Base-by-base conservation (phyloP, 2,888 invertebrate genomes). In the Endomychus coccineus region DNA sequence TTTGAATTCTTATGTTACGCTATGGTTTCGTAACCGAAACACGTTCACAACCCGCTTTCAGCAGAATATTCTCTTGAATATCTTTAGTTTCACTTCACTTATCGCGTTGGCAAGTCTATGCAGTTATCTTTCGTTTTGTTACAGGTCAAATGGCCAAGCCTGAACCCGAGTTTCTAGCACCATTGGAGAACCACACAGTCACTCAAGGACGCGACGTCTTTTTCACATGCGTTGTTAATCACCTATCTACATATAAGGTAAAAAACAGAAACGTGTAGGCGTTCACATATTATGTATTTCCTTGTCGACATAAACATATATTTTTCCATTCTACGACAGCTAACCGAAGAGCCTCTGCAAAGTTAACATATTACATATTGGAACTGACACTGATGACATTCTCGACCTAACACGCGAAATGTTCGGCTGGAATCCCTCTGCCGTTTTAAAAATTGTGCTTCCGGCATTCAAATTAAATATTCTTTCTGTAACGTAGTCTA, bases 181-280 rank as follows among this genome's bases (percentile, higher is more conserved):
- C 83, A 36, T 68, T 91, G 59, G 83, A 86, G 60, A 91, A 91
- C 66, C 79, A 85, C 61, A 90, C 89, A 24, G 85, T 88, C 41
- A 80, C 84, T 35, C 86, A 86, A 66, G 90, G 91, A 37, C 74
- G 90, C 34, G 89, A 91, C 64, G 81, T 89, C 39, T 81, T 79
- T 61, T 89, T 91, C 68, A 89, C 89, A 32, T 91, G 91, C 62
- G 83, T 88, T 52, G 90, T 91, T 59, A 88, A 89, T 69, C 84
- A 90, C 67, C 78, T 91, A 51, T 86, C 84, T 48, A 74, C 79
- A 58, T 89, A 87, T 67, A 83, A 86, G 78, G 91, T 90, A 73
- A 73, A 41, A 39, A 30, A 13, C 21, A 19, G n/a, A n/a, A n/a
- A n/a, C n/a, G n/a, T n/a, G n/a, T n/a, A n/a, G n/a, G n/a, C n/a